These are phyloP conservation scores for Pomacea maculata DNA, from an alignment of 1,140 invertebrate species.

Conservation along the genomic window DNA sequence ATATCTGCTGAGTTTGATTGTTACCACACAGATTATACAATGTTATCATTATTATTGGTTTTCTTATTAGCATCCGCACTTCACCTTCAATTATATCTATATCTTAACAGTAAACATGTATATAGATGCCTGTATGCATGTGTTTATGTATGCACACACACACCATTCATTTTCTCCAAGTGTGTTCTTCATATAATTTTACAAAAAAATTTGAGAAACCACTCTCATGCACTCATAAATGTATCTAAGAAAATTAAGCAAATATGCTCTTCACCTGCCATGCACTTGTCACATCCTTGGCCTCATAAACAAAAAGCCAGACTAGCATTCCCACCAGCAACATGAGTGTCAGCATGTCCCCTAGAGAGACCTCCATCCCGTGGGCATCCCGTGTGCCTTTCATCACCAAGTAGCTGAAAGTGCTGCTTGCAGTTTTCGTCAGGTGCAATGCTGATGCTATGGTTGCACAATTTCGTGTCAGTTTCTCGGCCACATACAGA, in stretches of 20 bases:
- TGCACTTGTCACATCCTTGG: conserved; percentile 10
- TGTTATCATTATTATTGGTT: too few relatives aligned
- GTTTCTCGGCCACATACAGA: conserved; percentile 35
- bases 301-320: conserved; percentile 31
- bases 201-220: too few relatives aligned
- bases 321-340: conserved; percentile 23
- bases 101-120: too few relatives aligned
- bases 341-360: conserved; percentile 18
- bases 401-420: conserved; percentile 12
- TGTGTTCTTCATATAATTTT: too few relatives aligned
- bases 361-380: conserved; percentile 12
- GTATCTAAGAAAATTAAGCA: neutral
- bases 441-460: conserved; percentile 30
- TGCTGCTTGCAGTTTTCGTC: conserved; percentile 26
- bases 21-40: neutral
- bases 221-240: neutral
- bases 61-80: too few relatives aligned
- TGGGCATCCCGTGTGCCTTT: neutral
- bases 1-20: neutral
- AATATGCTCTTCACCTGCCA: conserved; percentile 18
- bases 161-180: too few relatives aligned
- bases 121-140: too few relatives aligned
- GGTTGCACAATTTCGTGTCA: conserved; percentile 27
- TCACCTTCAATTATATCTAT: too few relatives aligned
- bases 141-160: too few relatives aligned